These are phyloP conservation scores for Dromiciops gliroides DNA, from an alignment of 2,113 vertebrate genomes.

Conservation along the genomic window DNA sequence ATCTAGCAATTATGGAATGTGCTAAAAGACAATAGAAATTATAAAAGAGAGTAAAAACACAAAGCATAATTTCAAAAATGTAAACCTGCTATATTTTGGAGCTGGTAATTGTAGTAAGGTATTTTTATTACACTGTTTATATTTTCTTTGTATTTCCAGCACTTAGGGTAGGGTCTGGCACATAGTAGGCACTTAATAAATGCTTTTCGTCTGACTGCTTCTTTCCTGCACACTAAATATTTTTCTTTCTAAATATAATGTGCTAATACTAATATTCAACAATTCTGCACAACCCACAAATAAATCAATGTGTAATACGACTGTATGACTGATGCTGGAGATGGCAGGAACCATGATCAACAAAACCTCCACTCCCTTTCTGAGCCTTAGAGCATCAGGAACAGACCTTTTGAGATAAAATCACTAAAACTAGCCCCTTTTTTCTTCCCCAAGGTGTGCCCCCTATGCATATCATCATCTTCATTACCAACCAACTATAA, in stretches of 20 bases:
- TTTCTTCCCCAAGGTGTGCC: background rate
- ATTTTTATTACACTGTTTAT: background rate
- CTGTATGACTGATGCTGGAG: background rate
- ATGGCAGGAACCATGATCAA: background rate
- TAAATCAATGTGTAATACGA: background rate
- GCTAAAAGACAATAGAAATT: slow-evolving; percentile 31
- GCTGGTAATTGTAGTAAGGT: slow-evolving; percentile 8
- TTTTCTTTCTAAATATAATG: background rate
- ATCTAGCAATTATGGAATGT: slow-evolving; percentile 40
- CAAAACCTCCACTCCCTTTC: background rate
- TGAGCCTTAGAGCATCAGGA: background rate
- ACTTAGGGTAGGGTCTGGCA: background rate
- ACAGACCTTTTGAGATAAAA: background rate
- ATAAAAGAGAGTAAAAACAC: background rate
- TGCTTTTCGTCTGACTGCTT: background rate
- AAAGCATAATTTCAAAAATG: background rate
- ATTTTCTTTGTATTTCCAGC: background rate
- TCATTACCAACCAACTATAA: background rate
- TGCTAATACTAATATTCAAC: background rate
- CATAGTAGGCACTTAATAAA: background rate
- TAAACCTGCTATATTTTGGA: background rate
- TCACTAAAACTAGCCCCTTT: background rate
- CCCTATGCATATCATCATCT: background rate
- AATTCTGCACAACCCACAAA: background rate
- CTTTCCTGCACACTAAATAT: background rate